Evolutionary conservation across 2,113 vertebrate species (phyloP), one percentile per base, ranked within the genome.

Genomic region (Pycnonotus jocosus): DNA sequence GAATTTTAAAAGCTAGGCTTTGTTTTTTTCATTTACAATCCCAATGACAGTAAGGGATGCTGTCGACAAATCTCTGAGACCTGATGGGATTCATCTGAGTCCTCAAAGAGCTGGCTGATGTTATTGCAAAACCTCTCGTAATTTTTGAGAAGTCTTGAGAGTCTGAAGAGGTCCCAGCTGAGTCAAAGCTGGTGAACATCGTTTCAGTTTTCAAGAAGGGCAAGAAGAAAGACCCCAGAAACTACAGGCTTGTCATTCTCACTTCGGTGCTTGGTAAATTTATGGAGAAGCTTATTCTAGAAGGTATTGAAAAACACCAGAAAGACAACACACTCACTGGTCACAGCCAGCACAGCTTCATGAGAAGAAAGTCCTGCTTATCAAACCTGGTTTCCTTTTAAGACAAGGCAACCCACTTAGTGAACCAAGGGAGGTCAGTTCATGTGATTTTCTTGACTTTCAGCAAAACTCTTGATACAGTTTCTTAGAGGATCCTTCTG

Each of bases 251-350:
- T 40, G 5, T n/a, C 15, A 13, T 1, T 65, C 24, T 65, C 12
- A 47, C 50, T 64, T 65, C 15, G n/a, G 15, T 56, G 10, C 8
- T 12, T 48, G 24, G 15, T 28, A 48, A 40, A 35, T 0, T 57
- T 66, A 25, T 25, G 31, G 35, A 50, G 44, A 42, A 35, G 4
- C 1, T 50, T 76, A 17, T 21, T 31, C 24, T 30, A 18, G 10
- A 7, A 40, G 30, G 9, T 35, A 16, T 3, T 24, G 25, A 25
- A 48, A 74, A 74, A 30, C 35, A 40, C 24, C 57, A 7, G 48
- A 18, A 76, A 31, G 51, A 42, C 13, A 85, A 7, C 0, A 0
- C 10, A 42, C 24, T 30, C 10, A 4, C 3, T 65, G 42, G 30
- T 42, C 8, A 25, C 22, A 57, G 30, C 30, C 51, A 74, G 30